Conservation (phyloP, 1,140 invertebrate species). For the Aphaenogaster ashmeadi region DNA sequence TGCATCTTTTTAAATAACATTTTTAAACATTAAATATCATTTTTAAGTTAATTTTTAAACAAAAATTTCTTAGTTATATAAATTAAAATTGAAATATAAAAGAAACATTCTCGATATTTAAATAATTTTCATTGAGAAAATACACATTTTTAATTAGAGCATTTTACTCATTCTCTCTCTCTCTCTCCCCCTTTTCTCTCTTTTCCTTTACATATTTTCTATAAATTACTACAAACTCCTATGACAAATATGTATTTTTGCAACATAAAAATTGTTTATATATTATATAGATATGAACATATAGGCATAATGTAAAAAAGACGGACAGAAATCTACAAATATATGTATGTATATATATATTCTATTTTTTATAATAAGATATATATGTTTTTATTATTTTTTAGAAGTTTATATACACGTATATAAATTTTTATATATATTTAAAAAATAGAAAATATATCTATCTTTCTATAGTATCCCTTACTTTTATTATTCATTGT, state of each 20-base stretch:
- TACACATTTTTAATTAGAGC: neutral
- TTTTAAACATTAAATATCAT: too few relatives aligned
- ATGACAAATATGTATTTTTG: neutral
- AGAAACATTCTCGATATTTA: neutral
- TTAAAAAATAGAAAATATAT: neutral
- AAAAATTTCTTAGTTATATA: neutral
- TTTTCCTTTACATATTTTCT: neutral
- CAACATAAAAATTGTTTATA: neutral
- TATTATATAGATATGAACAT: neutral
- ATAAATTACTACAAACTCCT: neutral
- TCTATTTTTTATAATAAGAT: neutral
- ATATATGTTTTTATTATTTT: neutral
- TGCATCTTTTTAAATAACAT: neutral
- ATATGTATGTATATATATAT: neutral
- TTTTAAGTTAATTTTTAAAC: too few relatives aligned
- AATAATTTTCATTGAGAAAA: neutral
- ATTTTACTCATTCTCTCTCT: neutral
- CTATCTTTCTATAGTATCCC: neutral
- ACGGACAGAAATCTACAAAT: neutral
- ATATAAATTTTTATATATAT: neutral
- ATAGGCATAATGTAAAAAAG: neutral
- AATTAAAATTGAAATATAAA: neutral
- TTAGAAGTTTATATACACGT: neutral
- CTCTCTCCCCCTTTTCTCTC: neutral
- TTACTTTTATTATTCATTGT: neutral